Evolutionary conservation across 1,140 invertebrate genomes (phyloP).

Genomic region (Notospermus geniculatus): DNA sequence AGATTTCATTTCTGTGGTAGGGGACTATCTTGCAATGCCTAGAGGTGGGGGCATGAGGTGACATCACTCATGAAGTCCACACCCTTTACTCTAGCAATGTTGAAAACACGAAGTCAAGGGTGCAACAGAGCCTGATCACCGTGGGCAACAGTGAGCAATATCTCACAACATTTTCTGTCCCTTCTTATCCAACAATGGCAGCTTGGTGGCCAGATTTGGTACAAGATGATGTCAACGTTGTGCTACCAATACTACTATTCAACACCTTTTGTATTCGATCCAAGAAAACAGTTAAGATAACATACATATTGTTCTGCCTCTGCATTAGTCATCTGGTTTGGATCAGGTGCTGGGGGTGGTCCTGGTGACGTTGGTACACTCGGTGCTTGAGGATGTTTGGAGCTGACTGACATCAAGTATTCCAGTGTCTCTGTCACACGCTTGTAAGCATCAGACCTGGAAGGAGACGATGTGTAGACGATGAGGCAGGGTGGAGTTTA

Average conservation of each 20-base stretch:
- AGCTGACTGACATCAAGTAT: constrained; percentile 71
- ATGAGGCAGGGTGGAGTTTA: too few relatives aligned
- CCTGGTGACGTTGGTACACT: constrained; percentile 56
- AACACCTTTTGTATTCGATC: not conserved
- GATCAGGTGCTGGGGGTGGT: constrained; percentile 49
- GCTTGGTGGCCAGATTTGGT: not conserved
- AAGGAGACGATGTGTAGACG: constrained; percentile 30
- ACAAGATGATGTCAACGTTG: not conserved
- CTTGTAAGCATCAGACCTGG: constrained; percentile 83
- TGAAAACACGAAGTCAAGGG: too few relatives aligned
- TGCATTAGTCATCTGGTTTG: constrained; percentile 44
- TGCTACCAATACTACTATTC: not conserved
- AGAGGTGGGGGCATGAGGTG: too few relatives aligned
- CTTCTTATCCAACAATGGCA: not conserved
- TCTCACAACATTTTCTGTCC: too few relatives aligned
- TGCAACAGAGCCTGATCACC: too few relatives aligned
- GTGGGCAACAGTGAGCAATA: too few relatives aligned
- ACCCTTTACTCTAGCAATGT: too few relatives aligned
- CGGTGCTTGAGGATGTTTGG: constrained; percentile 53
- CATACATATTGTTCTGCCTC: constrained; percentile 55
- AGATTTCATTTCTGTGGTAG: not conserved
- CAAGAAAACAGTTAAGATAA: not conserved
- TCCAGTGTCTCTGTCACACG: constrained; percentile 79
- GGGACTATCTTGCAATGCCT: not conserved
- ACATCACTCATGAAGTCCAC: too few relatives aligned